These are phyloP conservation scores for Anas platyrhynchos DNA, from an alignment of 2,113 vertebrate genomes.

Conservation along the genomic window DNA sequence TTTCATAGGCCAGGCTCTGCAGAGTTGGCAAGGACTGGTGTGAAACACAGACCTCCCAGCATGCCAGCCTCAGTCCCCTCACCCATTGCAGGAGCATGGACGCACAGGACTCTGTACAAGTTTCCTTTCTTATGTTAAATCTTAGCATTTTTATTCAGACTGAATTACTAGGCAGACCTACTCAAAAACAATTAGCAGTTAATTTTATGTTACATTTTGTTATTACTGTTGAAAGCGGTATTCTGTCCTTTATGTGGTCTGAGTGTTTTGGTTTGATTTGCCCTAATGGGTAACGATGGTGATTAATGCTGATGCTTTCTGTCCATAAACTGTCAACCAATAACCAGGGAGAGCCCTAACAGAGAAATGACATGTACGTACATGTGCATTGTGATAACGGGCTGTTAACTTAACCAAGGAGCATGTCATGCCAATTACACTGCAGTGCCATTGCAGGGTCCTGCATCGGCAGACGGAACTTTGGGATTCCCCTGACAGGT, in stretches of 20 bases:
- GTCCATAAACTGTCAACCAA: not conserved
- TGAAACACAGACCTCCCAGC: not conserved
- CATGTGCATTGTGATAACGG: not conserved
- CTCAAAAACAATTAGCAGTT: not conserved
- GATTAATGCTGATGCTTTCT: not conserved
- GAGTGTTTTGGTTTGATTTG: not conserved
- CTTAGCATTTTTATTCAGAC: not conserved
- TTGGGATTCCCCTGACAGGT: not conserved
- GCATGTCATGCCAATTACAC: not conserved
- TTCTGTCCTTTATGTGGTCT: not conserved
- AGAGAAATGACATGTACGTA: not conserved
- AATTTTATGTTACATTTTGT: not conserved
- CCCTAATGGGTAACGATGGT: not conserved
- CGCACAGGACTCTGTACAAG: accelerated
- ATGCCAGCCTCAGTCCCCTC: not conserved
- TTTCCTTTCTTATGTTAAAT: not conserved
- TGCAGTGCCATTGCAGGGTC: not conserved
- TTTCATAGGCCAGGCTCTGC: not conserved
- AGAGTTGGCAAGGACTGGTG: not conserved
- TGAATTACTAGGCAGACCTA: not conserved
- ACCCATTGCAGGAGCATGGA: accelerated
- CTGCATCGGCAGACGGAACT: not conserved
- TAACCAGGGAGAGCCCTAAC: not conserved
- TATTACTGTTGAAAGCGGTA: not conserved
- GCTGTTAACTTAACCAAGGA: not conserved